These are phyloP conservation scores for Corticium candelabrum DNA, from an alignment of 37 sponge, comb jelly and placozoan species.

Conservation along the genomic window DNA sequence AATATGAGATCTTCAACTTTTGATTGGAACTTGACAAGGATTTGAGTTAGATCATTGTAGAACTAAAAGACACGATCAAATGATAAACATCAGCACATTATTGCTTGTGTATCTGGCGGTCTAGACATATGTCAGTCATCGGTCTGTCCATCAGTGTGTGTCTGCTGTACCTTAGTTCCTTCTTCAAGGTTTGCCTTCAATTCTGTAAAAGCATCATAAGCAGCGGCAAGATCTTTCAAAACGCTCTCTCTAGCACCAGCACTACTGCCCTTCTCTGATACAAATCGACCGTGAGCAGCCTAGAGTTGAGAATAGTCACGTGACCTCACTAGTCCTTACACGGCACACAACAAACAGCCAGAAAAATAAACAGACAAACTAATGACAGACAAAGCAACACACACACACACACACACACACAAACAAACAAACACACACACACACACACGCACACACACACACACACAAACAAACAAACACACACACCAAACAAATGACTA, in stretches of 20 bases:
- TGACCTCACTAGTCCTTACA: no score
- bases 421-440: no score
- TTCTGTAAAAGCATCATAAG: slow-evolving; percentile 76
- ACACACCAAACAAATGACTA: no score
- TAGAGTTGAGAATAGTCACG: slow-evolving; percentile 17
- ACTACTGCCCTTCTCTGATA: slow-evolving; percentile 23
- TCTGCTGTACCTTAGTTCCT: slow-evolving; percentile 58
- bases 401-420: no score
- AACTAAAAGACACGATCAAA: slow-evolving; percentile 27
- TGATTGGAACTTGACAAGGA: slow-evolving; percentile 67
- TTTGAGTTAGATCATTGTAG: slow-evolving; percentile 82
- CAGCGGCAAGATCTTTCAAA: slow-evolving; percentile 63
- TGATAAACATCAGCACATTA: not conserved
- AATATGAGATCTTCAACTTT: slow-evolving; percentile 81
- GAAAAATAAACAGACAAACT: no score
- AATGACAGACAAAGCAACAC: no score
- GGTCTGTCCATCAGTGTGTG: no score
- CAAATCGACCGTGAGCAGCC: slow-evolving; percentile 31
- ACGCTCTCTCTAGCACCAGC: slow-evolving; percentile 53
- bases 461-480: no score
- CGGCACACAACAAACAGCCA: no score
- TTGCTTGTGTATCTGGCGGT: not conserved
- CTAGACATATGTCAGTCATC: no score
- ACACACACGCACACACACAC: no score
- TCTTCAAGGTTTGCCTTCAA: slow-evolving; percentile 63